These are phyloP conservation scores for Brevimyrus niger DNA, from an alignment of 2,113 vertebrate species.

Conservation along the genomic window DNA sequence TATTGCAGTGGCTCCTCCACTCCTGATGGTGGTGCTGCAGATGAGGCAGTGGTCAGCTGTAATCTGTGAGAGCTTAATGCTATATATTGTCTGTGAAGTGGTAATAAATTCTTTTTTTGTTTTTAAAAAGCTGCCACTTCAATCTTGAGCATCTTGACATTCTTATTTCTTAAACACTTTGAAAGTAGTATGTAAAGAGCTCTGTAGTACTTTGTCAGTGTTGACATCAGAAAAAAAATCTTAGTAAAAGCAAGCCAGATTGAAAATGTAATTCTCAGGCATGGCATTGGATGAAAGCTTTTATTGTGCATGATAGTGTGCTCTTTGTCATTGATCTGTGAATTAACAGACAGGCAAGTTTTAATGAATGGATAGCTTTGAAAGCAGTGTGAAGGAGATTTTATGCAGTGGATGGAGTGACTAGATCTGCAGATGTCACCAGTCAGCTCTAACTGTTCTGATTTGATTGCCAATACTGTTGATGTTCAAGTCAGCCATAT, in stretches of 20 bases:
- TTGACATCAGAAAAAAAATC: conserved; percentile 14
- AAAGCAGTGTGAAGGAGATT: background rate
- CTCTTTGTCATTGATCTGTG: conserved; percentile 12
- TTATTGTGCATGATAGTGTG: conserved; percentile 4
- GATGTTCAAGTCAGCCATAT: background rate
- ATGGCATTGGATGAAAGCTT: conserved; percentile 8
- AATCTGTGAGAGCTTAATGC: background rate
- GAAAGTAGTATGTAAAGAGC: background rate
- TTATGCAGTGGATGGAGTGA: background rate
- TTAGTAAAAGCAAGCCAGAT: background rate
- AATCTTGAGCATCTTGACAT: background rate
- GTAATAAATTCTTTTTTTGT: background rate
- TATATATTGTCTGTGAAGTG: background rate
- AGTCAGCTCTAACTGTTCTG: background rate
- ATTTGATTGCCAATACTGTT: background rate
- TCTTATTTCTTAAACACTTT: background rate
- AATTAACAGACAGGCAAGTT: background rate
- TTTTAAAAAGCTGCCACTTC: conserved; percentile 5
- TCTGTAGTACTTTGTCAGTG: background rate
- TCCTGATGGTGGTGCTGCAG: background rate
- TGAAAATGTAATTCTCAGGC: conserved; percentile 3
- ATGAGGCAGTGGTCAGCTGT: background rate
- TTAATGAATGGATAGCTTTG: conserved; percentile 1
- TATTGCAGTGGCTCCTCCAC: background rate
- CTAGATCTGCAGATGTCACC: conserved; percentile 10